These are phyloP conservation scores for Hippopotamus amphibius DNA, from an alignment of 2,113 vertebrate genomes.

Conservation along the genomic window DNA sequence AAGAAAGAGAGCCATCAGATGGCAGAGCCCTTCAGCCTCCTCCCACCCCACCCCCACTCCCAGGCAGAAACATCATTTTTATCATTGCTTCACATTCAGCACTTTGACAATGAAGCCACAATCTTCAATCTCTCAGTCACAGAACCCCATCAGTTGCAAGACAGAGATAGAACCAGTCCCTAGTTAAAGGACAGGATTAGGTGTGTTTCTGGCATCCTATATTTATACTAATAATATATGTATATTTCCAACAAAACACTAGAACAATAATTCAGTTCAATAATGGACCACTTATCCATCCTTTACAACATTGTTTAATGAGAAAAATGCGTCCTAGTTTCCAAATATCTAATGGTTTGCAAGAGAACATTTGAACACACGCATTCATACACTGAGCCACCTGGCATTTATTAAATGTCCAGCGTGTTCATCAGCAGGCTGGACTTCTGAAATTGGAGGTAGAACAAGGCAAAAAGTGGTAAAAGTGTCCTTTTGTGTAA, in stretches of 20 bases:
- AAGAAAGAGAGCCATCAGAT: not conserved
- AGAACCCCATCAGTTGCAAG: not conserved
- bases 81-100: not conserved
- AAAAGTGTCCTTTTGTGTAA: not conserved
- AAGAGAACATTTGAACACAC: not conserved
- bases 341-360: constrained; percentile 2
- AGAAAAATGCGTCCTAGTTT: constrained; percentile 29
- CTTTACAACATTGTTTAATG: constrained; percentile 2
- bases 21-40: not conserved
- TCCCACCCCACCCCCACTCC: not conserved
- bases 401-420: not conserved
- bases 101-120: not conserved
- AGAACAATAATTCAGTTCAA: constrained; percentile 43
- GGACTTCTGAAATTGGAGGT: not conserved
- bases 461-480: not conserved
- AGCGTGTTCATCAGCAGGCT: not conserved
- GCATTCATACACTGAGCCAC: not conserved
- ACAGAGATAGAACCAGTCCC: not conserved
- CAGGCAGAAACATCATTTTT: not conserved
- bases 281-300: not conserved
- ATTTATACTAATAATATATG: constrained; percentile 10
- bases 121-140: not conserved
- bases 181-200: not conserved
- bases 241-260: not conserved
- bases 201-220: not conserved